Base-by-base conservation (phyloP, 92 coral and sea anemone species). In the Desmophyllum pertusum region DNA sequence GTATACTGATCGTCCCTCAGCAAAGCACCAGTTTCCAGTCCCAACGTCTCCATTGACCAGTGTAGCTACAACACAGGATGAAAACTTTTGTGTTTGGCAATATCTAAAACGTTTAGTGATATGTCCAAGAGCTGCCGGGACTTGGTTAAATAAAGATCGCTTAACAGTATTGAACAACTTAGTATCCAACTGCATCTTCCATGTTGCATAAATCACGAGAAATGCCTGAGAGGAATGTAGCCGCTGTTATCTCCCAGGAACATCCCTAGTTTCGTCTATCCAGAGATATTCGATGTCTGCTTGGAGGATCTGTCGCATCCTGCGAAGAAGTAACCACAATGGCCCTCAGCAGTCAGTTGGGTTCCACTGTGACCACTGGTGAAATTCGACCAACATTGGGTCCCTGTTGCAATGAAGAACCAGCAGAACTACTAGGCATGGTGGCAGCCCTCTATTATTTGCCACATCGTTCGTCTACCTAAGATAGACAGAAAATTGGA, bases 11-110 rank as follows among this genome's bases (percentile, higher is more conserved):
- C 41, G 52, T 70, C 31, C 76, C 76, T 70, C 53, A 3, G 2
- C 18, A 70, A 70, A 71, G 53, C 76, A 71, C 76, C 76, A 71
- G 53, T 71, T 71, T 19, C 76, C 76, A 11, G 76, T 71, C 14
- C 76, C 76, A 5, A 23, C 41, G n/a, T 71, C 76, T 21, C 76
- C 76, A 71, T n/a, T 71, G 76, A 15, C 76, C 76, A 0, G 76
- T 71, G 52, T 71, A 71, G 53, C n/a, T 71, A 71, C 53, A 71
- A 42, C 53, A 71, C 41, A 8, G 76, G 76, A 21, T 71, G 23
- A 13, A 25, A 31, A 36, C 17, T 11, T 9, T 25, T 1, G 19
- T 0, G n/a, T 13, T 10, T 41, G 76, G 53, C 41, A n/a, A 2
- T 21, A 3, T 71, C 53, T n/a, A 23, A 71, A 71, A 27, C 17